Conservation (phyloP, 2,113 vertebrate genomes). For the Heloderma charlesbogerti region DNA sequence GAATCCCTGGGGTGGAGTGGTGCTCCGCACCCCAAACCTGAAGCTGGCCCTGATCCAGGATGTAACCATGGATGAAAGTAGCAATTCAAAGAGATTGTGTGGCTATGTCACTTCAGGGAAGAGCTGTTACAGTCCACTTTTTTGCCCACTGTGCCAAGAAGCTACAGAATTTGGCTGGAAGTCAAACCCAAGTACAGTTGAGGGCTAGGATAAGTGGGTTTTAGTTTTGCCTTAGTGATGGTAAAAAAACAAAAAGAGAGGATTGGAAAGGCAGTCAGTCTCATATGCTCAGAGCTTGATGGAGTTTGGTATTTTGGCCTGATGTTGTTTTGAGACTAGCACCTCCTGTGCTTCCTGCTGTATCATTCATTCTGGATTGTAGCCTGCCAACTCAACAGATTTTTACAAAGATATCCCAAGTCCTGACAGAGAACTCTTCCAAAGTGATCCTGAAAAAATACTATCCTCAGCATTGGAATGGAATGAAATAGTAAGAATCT, state of each 20-base stretch:
- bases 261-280: background rate
- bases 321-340: background rate
- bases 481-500: conserved; percentile 39
- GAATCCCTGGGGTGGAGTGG: background rate
- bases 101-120: background rate
- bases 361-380: background rate
- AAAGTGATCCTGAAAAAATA: background rate
- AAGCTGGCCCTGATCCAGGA: conserved; percentile 2
- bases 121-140: background rate
- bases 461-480: background rate
- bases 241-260: too few species aligned
- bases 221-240: background rate
- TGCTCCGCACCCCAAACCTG: background rate
- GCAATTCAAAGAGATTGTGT: background rate
- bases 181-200: background rate
- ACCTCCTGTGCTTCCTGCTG: too few species aligned
- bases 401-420: background rate
- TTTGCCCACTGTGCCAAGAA: background rate
- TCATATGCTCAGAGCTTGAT: background rate
- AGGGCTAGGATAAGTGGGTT: background rate
- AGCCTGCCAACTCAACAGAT: background rate
- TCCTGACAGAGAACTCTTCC: background rate
- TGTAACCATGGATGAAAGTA: background rate
- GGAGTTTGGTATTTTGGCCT: background rate
- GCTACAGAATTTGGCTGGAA: background rate